Base-by-base conservation (phyloP, 2,888 invertebrate species). In the Parasteatoda lunata region DNA sequence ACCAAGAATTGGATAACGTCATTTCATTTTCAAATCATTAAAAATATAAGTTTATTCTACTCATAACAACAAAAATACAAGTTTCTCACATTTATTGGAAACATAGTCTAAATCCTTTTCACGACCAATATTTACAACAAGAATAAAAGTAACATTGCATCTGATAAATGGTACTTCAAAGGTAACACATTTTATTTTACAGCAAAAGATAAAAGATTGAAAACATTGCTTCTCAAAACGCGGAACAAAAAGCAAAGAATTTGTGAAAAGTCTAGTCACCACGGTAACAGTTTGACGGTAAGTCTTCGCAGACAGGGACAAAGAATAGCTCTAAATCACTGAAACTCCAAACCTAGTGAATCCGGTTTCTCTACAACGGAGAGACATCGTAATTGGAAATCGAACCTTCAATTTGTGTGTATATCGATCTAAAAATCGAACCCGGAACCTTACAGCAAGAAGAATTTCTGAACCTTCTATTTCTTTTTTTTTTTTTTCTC, bases 371-470 rank as follows among this genome's bases (percentile, higher is more conserved):
- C 83, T 83, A 77, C 71, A 65, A 48, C 4, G 47, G 83, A 77
- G 59, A 77, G 83, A 83, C 83, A 83, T 52, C 83, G 83, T 83
- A 83, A 83, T 83, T 77, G 83, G 83, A 83, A 83, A 83, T 83
- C 83, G 83, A 83, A 83, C 83, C 83, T 83, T 77, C 83, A 83
- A 83, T 83, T 83, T 77, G 83, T 83, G 77, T 83, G 71, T 72
- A 11, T 77, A 83, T 83, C 77, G 83, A 83, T 83, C 83, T 77
- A 65, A 83, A 83, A 83, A 83, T 83, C 83, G 83, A 83, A 83
- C 66, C 30, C 52, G 51, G 72, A 52, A 66, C 68, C 69, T 75
- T 65, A 54, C 69, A 75, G 75, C 47, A 72, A 75, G 75, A 75
- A 64, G 81, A 72, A 75, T 68, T 81, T 59, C 47, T 65, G 72